Base-by-base conservation (phyloP, 2,888 invertebrate genomes). In the Thereva unica region DNA sequence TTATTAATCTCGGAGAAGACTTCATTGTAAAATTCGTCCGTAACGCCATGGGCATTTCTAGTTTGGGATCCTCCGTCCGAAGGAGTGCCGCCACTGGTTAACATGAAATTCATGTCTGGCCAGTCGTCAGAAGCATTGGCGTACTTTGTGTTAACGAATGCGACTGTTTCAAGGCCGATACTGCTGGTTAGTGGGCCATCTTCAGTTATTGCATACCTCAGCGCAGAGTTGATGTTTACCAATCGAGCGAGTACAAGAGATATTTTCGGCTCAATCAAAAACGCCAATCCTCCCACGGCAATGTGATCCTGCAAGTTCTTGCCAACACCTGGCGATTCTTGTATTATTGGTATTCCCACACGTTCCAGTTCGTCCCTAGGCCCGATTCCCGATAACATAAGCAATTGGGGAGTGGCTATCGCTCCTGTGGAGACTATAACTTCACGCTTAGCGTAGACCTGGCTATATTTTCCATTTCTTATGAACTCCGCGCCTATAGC, bases 31-130 rank as follows among this genome's bases (percentile, higher is more conserved):
- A 92, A 93, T 37, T 89, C 90, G 73, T 93, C 90, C 0, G 88
- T 87, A 1, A 95, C 80, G 0, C 94, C 90, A 74, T 94, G 93
- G 0, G 93, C 93, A 47, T 83, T 85, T 75, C 90, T 91, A 0
- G 90, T 38, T 77, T 90, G 89, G 0, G 87, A 86, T 0, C 93
- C 93, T n/a, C 92, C 93, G 75, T 94, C 93, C 0, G 92, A 91
- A 56, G 87, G 88, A 0, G 91, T 90, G 0, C 91, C 90, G 0
- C 90, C 87, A 37, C 93, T 90, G 0, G 92, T 90, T 80, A 94
- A 82, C 91, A 95, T 94, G 75, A 94, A 92, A 76, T 93, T 93
- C 70, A 95, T 92, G 75, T 95, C 95, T 0, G 95, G 94, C 92
- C 93, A 94, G 77, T 95, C 94, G 66, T 93, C 92, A 0, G 89